Evolutionary conservation across 2,113 vertebrate species (phyloP).

Genomic region (Poeciliopsis prolifica): DNA sequence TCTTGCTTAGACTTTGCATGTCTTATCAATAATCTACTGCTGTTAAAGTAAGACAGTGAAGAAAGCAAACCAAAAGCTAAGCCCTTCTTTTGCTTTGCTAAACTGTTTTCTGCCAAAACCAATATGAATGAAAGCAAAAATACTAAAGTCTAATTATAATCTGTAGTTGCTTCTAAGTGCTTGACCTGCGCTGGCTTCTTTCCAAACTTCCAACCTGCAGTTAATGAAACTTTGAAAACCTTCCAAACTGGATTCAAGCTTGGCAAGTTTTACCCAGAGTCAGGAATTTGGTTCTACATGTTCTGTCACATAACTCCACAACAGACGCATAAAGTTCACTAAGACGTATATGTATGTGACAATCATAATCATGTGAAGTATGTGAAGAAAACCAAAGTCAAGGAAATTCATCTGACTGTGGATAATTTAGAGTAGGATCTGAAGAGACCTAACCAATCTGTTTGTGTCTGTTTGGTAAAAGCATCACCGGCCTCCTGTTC

Average conservation of each 20-base stretch:
- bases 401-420: neutral
- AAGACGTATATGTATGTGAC: neutral
- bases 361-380: neutral
- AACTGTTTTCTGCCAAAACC: no score
- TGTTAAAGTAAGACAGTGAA: no score
- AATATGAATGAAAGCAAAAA: no score
- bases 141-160: no score
- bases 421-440: neutral
- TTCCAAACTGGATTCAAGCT: neutral
- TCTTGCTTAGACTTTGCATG: neutral
- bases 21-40: neutral
- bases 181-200: neutral
- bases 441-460: neutral
- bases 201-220: neutral
- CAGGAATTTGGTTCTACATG: neutral
- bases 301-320: neutral
- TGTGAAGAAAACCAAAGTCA: neutral
- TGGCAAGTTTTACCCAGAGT: neutral
- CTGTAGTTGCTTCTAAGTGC: no score
- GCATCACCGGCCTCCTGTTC: constrained; percentile 30
- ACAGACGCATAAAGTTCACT: neutral
- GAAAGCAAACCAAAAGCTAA: no score
- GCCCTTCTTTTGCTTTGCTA: no score
- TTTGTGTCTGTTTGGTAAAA: constrained; percentile 10
- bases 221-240: neutral